Evolutionary conservation across 2,888 invertebrate genomes (phyloP).

Genomic region (Mythimna albipuncta): DNA sequence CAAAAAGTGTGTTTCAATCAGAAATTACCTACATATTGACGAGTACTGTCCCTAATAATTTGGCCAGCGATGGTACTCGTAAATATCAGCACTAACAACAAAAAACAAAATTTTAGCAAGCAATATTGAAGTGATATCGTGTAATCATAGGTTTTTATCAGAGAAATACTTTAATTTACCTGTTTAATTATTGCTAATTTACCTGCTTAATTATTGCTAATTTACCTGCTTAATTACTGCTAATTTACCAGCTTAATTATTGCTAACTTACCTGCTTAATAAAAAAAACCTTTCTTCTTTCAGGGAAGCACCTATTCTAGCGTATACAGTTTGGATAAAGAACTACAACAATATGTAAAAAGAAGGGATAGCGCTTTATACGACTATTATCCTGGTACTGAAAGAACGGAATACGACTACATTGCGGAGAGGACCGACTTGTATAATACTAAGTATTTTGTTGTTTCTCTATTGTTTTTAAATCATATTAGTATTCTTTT

Average conservation of each 20-base stretch:
- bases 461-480: constrained; percentile 8
- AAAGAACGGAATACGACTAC: constrained; percentile 74
- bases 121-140: not conserved
- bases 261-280: too few relatives aligned
- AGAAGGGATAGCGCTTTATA: constrained; percentile 62
- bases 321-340: constrained; percentile 62
- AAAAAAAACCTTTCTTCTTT: constrained; percentile 5
- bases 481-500: not conserved
- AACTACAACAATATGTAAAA: constrained; percentile 66
- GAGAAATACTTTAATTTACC: not conserved
- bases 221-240: too few relatives aligned
- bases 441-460: constrained; percentile 75
- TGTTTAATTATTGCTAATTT: too few relatives aligned
- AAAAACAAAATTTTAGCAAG: not conserved
- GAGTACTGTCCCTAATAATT: too few relatives aligned
- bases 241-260: too few relatives aligned
- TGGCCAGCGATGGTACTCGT: too few relatives aligned
- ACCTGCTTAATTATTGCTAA: too few relatives aligned
- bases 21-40: too few relatives aligned
- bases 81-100: not conserved
- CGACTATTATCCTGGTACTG: constrained; percentile 77
- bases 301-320: constrained; percentile 65
- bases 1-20: too few relatives aligned
- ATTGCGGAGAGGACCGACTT: constrained; percentile 72
- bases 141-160: not conserved